Conservation (phyloP, 2,888 invertebrate genomes). For the Thymelicus acteon region DNA sequence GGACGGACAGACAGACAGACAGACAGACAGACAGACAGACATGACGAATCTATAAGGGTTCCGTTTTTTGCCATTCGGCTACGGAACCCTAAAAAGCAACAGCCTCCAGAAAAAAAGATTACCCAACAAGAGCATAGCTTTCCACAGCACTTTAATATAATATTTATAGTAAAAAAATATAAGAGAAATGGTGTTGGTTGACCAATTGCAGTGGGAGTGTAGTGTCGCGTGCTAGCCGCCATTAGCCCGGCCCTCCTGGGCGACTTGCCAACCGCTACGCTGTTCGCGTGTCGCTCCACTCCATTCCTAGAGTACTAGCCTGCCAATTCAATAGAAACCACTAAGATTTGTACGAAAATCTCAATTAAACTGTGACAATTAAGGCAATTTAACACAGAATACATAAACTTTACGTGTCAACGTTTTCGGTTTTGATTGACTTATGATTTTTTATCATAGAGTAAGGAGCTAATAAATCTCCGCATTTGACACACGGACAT, state of each 20-base stretch:
- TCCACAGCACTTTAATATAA: conserved; percentile 5
- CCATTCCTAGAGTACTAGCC: conserved; percentile 24
- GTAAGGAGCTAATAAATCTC: too few species aligned
- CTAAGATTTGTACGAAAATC: neutral
- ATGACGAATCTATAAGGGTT: too few species aligned
- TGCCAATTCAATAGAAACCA: conserved; percentile 13
- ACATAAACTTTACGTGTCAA: too few species aligned
- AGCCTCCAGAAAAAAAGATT: neutral
- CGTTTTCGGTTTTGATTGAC: too few species aligned
- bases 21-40: too few species aligned
- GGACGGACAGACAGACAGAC: too few species aligned
- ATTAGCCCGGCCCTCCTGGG: conserved; percentile 73
- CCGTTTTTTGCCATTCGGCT: too few species aligned
- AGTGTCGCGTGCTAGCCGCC: conserved; percentile 71
- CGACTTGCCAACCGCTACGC: conserved; percentile 53
- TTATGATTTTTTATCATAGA: too few species aligned
- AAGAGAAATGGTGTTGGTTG: conserved; percentile 58
- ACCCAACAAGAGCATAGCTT: neutral
- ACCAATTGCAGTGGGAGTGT: conserved; percentile 77
- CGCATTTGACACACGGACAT: too few species aligned
- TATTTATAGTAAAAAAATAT: conserved; percentile 40
- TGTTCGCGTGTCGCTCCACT: conserved; percentile 18
- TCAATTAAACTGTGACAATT: conserved; percentile 1
- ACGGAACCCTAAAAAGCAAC: too few species aligned
- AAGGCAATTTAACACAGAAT: too few species aligned